Evolutionary conservation across 2,888 invertebrate species (phyloP).

Genomic region (Ferdinandea cuprea): DNA sequence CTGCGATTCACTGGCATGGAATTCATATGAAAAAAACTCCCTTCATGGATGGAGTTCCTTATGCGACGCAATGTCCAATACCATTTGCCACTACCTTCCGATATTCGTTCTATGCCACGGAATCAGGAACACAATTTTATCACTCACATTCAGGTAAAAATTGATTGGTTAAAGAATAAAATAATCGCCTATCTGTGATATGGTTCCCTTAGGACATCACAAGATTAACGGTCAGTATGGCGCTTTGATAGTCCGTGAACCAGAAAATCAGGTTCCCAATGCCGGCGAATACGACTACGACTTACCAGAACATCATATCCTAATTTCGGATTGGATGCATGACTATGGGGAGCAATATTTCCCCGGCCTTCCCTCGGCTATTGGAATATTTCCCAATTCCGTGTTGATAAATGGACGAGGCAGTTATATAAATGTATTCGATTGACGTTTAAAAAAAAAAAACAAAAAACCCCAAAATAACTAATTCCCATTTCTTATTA

Average conservation of each 20-base stretch:
- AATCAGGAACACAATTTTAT: slow-evolving; percentile 92
- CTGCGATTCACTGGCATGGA: slow-evolving; percentile 95
- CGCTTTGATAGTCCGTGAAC: slow-evolving; percentile 88
- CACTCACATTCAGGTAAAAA: slow-evolving; percentile 85
- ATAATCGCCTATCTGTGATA: background rate
- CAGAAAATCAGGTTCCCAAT: slow-evolving; percentile 86
- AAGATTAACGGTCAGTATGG: slow-evolving; percentile 92
- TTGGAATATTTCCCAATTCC: slow-evolving; percentile 76
- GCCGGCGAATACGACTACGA: slow-evolving; percentile 89
- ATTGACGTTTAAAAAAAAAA: background rate
- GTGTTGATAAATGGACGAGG: slow-evolving; percentile 80
- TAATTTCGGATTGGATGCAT: slow-evolving; percentile 91
- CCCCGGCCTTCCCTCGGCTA: slow-evolving; percentile 77
- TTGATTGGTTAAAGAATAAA: background rate
- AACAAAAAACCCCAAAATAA: too few relatives aligned
- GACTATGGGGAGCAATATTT: slow-evolving; percentile 83
- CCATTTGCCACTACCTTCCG: slow-evolving; percentile 87
- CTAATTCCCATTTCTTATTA: background rate
- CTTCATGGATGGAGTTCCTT: slow-evolving; percentile 93
- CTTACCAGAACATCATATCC: slow-evolving; percentile 87
- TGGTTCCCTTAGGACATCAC: slow-evolving; percentile 85
- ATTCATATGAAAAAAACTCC: slow-evolving; percentile 89
- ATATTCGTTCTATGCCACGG: slow-evolving; percentile 88
- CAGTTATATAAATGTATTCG: slow-evolving; percentile 75
- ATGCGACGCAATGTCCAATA: slow-evolving; percentile 92